Base-by-base conservation (phyloP, 2,113 vertebrate species). In the Electrona antarctica region DNA sequence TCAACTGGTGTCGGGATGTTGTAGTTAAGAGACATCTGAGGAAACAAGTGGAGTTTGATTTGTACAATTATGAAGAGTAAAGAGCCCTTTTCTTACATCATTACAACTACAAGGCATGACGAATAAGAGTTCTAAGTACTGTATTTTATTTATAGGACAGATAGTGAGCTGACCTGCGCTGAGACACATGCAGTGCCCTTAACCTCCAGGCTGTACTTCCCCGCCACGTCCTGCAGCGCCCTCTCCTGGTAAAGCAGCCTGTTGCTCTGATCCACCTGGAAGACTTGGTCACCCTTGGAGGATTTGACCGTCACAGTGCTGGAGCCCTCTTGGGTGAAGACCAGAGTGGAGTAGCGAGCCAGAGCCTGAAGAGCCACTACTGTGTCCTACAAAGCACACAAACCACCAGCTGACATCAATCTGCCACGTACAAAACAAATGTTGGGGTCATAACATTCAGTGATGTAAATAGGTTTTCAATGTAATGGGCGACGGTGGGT, bases 311-410 rank as follows among this genome's bases (percentile, higher is more conserved):
- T 85, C 76, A 95, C 79, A 78, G 75, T 61, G 14, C 78, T 78
- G 2, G 82, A 74, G 84, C 90, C 57, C 12, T 60, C 0, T 28
- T 68, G 67, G 60, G 67, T 90, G 71, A 92, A 92, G 0, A 89
- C 92, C 76, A 87, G 62, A 0, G 82, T 71, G 41, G 93, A 86
- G 9, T 95, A 95, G 33, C 93, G 94, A 68, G 95, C 85, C 63
- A 96, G 78, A 69, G 94, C 95, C 85, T 96, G 94, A 33, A 96
- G 92, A 69, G 95, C 95, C 0, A 91, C 92, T 57, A 94, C 89
- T 7, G 95, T 95, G 80, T 96, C 95, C 95, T 95, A 81, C 12
- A 82, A 81, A 67, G 74, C 21, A 69, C 57, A 70, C 8, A 72
- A 29, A 62, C 12, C 14, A 41, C 5, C 33, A 3, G 3, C 33